Evolutionary conservation across 2,888 invertebrate genomes (phyloP), one percentile per base, ranked within the genome.

Genomic region (Leptura quadrifasciata): DNA sequence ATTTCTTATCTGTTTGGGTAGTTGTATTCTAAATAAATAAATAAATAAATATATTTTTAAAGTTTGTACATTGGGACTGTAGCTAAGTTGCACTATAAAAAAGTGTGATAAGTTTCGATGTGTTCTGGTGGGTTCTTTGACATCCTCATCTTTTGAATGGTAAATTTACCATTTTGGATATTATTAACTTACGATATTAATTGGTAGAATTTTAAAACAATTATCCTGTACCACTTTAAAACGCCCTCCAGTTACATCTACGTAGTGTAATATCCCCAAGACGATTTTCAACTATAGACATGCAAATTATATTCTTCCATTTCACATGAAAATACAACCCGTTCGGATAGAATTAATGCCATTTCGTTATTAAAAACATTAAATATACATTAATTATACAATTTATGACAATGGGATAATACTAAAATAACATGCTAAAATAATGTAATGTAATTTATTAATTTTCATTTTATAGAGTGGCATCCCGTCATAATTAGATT

Each of bases 401-500:
- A n/a, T 47, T 47, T 47, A 47, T 47, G 47, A n/a, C 47, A 47
- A 6, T n/a, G 47, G n/a, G n/a, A 47, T 47, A n/a, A 47, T 47
- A 47, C 12, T 47, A 47, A 47, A 47, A 47, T n/a, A 47, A 47
- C 47, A 47, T 39, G 39, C 47, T n/a, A n/a, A 5, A 47, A 47
- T 39, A 39, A 12, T 15, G 3, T 5, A n/a, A n/a, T 47, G 47
- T 47, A 47, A n/a, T 47, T 47, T 47, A 15, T n/a, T 47, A 47
- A 47, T 47, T 47, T 47, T n/a, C 47, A 47, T 47, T 47, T 47
- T 12, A 5, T 15, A 15, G 17, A 39, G 39, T 39, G 39, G 12
- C 5, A n/a, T 47, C 15, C 47, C 15, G 47, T 47, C 12, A 2
- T 47, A 47, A 47, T 47, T 47, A n/a, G n/a, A 47, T 47, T 47